Conservation (phyloP, 2,113 vertebrate species). For the Python bivittatus region DNA sequence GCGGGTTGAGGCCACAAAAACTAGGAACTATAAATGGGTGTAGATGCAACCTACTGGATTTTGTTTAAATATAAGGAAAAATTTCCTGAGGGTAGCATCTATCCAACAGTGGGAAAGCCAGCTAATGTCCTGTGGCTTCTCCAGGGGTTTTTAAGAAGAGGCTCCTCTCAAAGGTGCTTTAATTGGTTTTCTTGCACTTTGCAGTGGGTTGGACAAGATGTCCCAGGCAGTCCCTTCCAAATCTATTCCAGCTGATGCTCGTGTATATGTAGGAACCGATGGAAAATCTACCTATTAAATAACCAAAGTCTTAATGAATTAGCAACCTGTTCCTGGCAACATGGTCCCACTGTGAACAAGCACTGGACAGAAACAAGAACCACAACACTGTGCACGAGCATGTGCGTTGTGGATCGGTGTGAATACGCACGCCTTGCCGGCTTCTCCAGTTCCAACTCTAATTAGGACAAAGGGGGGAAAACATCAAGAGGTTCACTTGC, state of each 20-base stretch:
- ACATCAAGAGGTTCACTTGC: constrained; percentile 22
- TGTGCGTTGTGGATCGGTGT: too few species aligned
- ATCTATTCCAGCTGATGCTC: not conserved
- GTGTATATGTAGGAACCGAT: not conserved
- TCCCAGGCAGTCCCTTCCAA: not conserved
- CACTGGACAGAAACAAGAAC: not conserved
- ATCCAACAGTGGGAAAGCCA: too few species aligned
- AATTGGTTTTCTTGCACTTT: not conserved
- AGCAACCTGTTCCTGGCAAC: not conserved
- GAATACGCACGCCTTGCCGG: not conserved
- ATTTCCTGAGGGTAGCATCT: too few species aligned
- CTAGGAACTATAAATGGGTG: too few species aligned
- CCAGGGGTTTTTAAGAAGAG: not conserved
- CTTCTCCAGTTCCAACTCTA: constrained; percentile 51
- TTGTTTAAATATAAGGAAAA: too few species aligned
- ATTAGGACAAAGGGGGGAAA: constrained; percentile 59
- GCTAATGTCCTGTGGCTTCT: not conserved
- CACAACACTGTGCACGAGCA: too few species aligned
- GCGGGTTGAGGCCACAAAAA: too few species aligned
- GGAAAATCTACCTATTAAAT: not conserved
- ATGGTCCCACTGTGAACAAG: not conserved
- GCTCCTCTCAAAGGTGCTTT: not conserved
- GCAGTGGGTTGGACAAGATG: not conserved
- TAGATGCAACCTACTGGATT: too few species aligned
- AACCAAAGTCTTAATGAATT: not conserved